Evolutionary conservation across 2,113 vertebrate genomes (phyloP).

Genomic region (Synodontis membranacea): DNA sequence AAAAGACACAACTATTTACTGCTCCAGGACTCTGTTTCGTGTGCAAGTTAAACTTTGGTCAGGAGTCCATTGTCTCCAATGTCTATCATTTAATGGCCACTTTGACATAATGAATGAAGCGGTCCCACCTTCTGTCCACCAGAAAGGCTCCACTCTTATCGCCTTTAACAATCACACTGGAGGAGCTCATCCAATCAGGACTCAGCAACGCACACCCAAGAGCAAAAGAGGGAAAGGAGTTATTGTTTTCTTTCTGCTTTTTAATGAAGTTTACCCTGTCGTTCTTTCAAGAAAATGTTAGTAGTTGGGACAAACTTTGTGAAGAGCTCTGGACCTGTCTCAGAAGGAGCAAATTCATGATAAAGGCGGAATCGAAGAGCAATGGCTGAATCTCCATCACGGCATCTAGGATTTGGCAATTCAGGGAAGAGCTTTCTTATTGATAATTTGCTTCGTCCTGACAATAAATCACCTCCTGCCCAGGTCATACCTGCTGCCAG

Average conservation of each 20-base stretch:
- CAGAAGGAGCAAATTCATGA: conserved; percentile 26
- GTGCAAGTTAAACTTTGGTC: conserved; percentile 74
- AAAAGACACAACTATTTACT: conserved; percentile 75
- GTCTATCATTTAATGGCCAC: conserved; percentile 84
- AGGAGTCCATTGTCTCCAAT: conserved; percentile 81
- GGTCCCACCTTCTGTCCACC: conserved; percentile 89
- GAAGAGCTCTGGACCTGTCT: conserved; percentile 1
- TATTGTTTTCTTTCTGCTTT: conserved; percentile 72
- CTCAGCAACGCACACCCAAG: conserved; percentile 56
- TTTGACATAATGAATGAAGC: conserved; percentile 86
- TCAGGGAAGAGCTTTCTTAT: conserved; percentile 93
- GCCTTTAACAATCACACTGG: conserved; percentile 74
- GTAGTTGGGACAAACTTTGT: conserved; percentile 59
- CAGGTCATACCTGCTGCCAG: conserved; percentile 59
- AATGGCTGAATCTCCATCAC: conserved; percentile 73
- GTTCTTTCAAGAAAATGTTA: conserved; percentile 64
- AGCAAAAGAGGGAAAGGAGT: conserved; percentile 66
- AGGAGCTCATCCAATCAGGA: conserved; percentile 67
- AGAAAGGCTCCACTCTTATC: conserved; percentile 76
- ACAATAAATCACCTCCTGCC: conserved; percentile 64
- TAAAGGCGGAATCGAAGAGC: conserved; percentile 50
- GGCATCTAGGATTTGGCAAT: conserved; percentile 78
- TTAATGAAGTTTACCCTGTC: conserved; percentile 77
- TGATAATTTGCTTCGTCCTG: conserved; percentile 84
- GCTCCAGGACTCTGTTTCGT: conserved; percentile 69